Percentiles rank a stretch among this genome's conserved stretches.
Evolutionary conservation across 1,140 invertebrate genomes (phyloP).

Genomic region (Hydropsyche tenuis): DNA sequence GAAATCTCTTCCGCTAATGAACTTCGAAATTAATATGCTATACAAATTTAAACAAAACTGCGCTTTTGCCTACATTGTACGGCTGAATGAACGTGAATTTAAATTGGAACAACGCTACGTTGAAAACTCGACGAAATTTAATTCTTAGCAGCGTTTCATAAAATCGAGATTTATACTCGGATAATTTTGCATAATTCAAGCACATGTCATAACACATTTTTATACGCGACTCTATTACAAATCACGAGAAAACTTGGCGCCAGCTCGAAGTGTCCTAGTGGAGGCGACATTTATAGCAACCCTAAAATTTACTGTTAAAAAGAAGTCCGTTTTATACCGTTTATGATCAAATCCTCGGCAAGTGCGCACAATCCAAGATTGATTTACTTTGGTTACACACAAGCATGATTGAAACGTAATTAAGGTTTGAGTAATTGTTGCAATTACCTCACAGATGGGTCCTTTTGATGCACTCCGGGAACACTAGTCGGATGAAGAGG

Average conservation of each 20-base stretch:
- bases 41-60: too few species aligned
- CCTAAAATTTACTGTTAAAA: neutral
- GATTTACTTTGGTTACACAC: too few species aligned
- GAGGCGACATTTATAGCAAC: slow-evolving; percentile 12
- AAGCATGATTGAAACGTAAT: too few species aligned
- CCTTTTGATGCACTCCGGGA: slow-evolving; percentile 34
- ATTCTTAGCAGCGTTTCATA: neutral
- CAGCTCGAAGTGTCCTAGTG: neutral
- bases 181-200: slow-evolving; percentile 28
- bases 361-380: too few species aligned
- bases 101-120: too few species aligned
- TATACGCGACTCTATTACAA: slow-evolving; percentile 3
- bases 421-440: too few species aligned
- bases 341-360: too few species aligned
- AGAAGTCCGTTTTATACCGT: neutral
- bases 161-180: slow-evolving; percentile 6
- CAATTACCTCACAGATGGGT: slow-evolving; percentile 37
- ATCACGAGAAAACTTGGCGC: slow-evolving; percentile 22
- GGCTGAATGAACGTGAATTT: too few species aligned
- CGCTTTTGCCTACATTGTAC: too few species aligned
- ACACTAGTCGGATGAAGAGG: slow-evolving; percentile 50
- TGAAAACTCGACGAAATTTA: neutral
- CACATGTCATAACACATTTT: slow-evolving; percentile 23
- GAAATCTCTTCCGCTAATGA: too few species aligned
- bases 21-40: too few species aligned